These are phyloP conservation scores for Festucalex cinctus DNA, from an alignment of 2,113 vertebrate species.

Conservation along the genomic window DNA sequence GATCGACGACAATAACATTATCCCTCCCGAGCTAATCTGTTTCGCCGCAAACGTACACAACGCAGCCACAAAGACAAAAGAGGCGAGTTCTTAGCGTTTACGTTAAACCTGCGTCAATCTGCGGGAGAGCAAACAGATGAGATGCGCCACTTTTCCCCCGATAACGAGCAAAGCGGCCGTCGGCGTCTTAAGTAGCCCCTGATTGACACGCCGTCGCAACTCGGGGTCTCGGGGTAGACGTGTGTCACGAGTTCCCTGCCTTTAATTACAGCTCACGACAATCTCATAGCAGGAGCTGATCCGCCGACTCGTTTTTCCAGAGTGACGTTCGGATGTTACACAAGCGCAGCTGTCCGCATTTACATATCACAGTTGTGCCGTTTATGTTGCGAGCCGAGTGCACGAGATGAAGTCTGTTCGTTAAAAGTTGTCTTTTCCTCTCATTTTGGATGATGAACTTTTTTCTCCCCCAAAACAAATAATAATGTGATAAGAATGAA, in stretches of 20 bases:
- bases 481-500: neutral
- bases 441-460: neutral
- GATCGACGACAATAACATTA: neutral
- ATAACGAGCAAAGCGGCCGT: neutral
- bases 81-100: neutral
- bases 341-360: neutral
- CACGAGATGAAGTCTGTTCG: neutral
- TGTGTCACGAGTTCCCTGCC: neutral
- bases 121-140: neutral
- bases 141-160: neutral
- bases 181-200: neutral
- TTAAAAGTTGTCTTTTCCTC: neutral
- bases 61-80: neutral
- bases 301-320: neutral
- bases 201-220: neutral
- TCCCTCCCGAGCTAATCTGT: neutral
- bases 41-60: neutral
- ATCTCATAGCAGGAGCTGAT: neutral
- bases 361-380: neutral
- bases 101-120: neutral
- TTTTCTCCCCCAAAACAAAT: too few relatives aligned
- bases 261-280: neutral
- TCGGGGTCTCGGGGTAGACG: neutral
- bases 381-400: neutral
- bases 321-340: neutral